Base-by-base conservation (phyloP, 2,888 invertebrate genomes). In the Uloborus plumipes region DNA sequence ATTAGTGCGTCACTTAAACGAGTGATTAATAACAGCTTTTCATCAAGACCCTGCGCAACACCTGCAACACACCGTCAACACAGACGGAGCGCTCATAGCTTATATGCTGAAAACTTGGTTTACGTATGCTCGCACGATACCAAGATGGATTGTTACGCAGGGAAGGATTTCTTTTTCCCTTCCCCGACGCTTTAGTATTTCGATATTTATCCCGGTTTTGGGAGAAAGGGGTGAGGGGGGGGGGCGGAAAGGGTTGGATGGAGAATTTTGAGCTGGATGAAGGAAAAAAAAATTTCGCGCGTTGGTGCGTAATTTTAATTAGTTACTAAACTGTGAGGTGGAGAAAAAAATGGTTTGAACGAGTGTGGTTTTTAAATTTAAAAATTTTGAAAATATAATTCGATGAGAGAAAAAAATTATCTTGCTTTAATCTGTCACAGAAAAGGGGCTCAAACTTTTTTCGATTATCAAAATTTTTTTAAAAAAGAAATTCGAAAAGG, bases 11-110 rank as follows among this genome's bases (percentile, higher is more conserved):
- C 80, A 80, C 69, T 73, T 80, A 74, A 80, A 51, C 20, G 22
- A 62, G 80, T 80, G 80, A 80, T 80, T 80, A 80, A 80, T 80
- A 80, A 74, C 80, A 50, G 22, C 69, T 67, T 80, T 80, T 80
- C 80, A 80, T 62, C 79, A 39, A 55, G 51, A 16, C 62, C 47
- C 51, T 39, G 18, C 6, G 80, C 50, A 80, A 80, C 80, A 80
- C 80, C 80, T 80, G 80, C 80, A 39, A 39, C 39, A 39, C 39
- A 39, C 39, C 39, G 39, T 39, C 39, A 39, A 39, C 39, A 39
- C 39, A 39, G 39, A 39, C 39, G 39, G 39, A 9, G 39, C 39
- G 39, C 39, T 39, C 39, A 39, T 39, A 39, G 39, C 39, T 39
- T 39, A 39, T 39, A 39, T 39, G 39, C 39, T 39, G 39, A 39